Base-by-base conservation (phyloP, 2,888 invertebrate genomes). In the Geotrupes spiniger region DNA sequence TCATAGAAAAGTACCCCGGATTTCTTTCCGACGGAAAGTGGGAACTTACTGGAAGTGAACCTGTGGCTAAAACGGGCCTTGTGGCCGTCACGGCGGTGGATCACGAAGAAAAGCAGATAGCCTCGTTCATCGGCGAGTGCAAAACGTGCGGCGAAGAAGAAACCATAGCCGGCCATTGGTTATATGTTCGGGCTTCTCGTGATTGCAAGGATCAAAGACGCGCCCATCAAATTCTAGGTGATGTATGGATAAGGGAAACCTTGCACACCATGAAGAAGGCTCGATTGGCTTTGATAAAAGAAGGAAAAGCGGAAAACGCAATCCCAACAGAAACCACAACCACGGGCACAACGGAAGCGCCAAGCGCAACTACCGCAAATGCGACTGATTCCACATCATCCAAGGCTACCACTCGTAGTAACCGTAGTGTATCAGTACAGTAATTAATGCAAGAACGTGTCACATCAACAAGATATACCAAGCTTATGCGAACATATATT, bases 51-150 rank as follows among this genome's bases (percentile, higher is more conserved):
- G 62, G 59, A 4, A 26, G 45, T 11, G 48, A 62, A 16, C 70
- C 72, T 0, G 68, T 69, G 44, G 42, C 46, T 15, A 62, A 62
- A 41, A 59, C 60, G 0, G 62, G 65, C 6, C 51, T 67, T 27
- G 49, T 71, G 9, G 57, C 67, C 10, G 43, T 70, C 1, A 61
- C 56, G 9, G 67, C 63, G 1, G 51, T 59, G 2, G 57, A 65
- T 14, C 42, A 46, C 6, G 59, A 59, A 25, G 57, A 55, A 15
- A 64, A 63, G 46, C 57, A 62, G 28, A 49, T 66, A 1, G 66
- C 65, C 0, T 57, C 62, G 5, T 70, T 69, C 53, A 59, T 69
- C 49, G 72, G 71, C n/a, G 70, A 72, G 57, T 72, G 71, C 51
- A 60, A 66, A 41, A 55, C 63, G 6, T 72, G 71, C 47, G 62